These are phyloP conservation scores for Laothoe populi DNA, from an alignment of 2,888 invertebrate species.

Conservation along the genomic window DNA sequence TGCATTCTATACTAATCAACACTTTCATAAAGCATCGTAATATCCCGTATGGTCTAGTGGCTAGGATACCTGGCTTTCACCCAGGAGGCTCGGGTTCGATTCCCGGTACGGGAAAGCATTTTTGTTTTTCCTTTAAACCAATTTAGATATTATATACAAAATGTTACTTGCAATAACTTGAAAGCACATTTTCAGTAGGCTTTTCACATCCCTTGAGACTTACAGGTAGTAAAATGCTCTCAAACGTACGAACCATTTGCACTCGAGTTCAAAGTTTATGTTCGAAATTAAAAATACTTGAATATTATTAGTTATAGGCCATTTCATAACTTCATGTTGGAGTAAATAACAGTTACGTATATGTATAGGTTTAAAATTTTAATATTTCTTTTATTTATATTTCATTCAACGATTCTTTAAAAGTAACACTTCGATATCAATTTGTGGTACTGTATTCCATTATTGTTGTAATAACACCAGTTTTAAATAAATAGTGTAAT, in stretches of 20 bases:
- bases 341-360: no score
- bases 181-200: not conserved
- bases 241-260: not conserved
- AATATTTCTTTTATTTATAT: no score
- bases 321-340: no score
- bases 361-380: no score
- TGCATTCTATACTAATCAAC: not conserved
- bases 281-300: no score
- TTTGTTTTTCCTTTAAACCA: not conserved
- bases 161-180: not conserved
- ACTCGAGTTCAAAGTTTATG: not conserved
- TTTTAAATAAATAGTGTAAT: no score
- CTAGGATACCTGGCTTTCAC: conserved; percentile 90
- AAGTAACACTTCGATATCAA: no score
- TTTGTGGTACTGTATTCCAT: no score
- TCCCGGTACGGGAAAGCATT: conserved; percentile 86
- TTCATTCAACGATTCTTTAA: no score
- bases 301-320: no score
- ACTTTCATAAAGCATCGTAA: not conserved
- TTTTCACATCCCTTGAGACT: not conserved
- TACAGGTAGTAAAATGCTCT: not conserved
- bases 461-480: no score
- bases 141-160: not conserved
- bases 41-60: conserved; percentile 88
- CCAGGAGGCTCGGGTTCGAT: conserved; percentile 91